Conservation (phyloP, 1,140 invertebrate genomes). For the Meloidogyne hapla region DNA sequence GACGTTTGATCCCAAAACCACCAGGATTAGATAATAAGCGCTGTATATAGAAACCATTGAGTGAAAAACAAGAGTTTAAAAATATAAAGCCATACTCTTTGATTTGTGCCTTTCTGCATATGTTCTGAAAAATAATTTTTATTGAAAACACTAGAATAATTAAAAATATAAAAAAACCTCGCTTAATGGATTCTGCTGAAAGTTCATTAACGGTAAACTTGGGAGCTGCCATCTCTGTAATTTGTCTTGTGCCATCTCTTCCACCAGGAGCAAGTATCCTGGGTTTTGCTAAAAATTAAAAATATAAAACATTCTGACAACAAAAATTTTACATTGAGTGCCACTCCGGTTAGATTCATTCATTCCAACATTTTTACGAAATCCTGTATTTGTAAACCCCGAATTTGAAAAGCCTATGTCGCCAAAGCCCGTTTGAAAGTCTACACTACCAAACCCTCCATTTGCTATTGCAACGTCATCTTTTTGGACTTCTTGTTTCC, state of each 20-base stretch:
- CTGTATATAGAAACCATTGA: background rate
- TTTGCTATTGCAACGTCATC: background rate
- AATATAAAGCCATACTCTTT: background rate
- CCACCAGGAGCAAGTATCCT: background rate
- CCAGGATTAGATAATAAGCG: background rate
- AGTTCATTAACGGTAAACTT: constrained; percentile 6
- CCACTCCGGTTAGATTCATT: background rate
- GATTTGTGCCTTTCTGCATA: background rate
- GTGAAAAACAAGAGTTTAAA: background rate
- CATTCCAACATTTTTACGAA: background rate
- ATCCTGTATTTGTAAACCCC: background rate
- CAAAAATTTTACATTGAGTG: background rate
- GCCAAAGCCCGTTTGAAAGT: background rate
- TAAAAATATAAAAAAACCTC: constrained; percentile 1
- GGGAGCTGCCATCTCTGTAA: background rate
- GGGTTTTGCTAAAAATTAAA: background rate
- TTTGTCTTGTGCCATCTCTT: background rate
- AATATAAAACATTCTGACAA: background rate
- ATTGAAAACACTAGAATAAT: background rate
- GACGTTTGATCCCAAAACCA: background rate
- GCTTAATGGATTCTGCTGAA: background rate
- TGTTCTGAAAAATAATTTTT: background rate
- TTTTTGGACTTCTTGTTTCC: background rate
- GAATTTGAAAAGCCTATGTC: background rate
- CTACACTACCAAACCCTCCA: background rate